Evolutionary conservation across 1,140 invertebrate species (phyloP).

Genomic region (Chelonus insularis): DNA sequence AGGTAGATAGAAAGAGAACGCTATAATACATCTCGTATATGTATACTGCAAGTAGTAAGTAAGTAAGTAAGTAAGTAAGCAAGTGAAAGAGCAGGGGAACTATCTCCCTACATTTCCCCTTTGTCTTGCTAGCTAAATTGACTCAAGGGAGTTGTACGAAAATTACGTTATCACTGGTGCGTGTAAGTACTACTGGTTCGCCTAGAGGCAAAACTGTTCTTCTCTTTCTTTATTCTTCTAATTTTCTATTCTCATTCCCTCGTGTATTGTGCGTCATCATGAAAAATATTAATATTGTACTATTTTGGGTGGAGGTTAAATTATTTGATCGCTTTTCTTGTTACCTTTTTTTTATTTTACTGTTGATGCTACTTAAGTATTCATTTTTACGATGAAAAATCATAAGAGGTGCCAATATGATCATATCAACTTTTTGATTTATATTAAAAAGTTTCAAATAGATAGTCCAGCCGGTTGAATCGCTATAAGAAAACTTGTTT

Average conservation of each 20-base stretch:
- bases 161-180: slow-evolving; percentile 25
- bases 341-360: not conserved
- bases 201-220: not conserved
- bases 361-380: not conserved
- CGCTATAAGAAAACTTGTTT: slow-evolving; percentile 22
- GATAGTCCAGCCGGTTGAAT: slow-evolving; percentile 20
- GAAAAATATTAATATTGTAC: not conserved
- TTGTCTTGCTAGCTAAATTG: slow-evolving; percentile 1
- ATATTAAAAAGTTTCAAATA: slow-evolving; percentile 4
- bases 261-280: no score
- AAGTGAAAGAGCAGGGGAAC: not conserved
- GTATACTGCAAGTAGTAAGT: not conserved
- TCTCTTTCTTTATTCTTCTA: not conserved
- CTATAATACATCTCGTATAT: not conserved
- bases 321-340: no score
- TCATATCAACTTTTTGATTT: slow-evolving; percentile 12
- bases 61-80: not conserved
- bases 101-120: not conserved
- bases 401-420: slow-evolving; percentile 3
- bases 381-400: not conserved
- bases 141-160: slow-evolving; percentile 24
- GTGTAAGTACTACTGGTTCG: slow-evolving; percentile 11
- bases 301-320: no score
- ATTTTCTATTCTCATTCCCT: not conserved
- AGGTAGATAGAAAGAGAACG: no score